Conservation (phyloP, 2,888 invertebrate genomes). For the Hydroisotoma schaefferi region DNA sequence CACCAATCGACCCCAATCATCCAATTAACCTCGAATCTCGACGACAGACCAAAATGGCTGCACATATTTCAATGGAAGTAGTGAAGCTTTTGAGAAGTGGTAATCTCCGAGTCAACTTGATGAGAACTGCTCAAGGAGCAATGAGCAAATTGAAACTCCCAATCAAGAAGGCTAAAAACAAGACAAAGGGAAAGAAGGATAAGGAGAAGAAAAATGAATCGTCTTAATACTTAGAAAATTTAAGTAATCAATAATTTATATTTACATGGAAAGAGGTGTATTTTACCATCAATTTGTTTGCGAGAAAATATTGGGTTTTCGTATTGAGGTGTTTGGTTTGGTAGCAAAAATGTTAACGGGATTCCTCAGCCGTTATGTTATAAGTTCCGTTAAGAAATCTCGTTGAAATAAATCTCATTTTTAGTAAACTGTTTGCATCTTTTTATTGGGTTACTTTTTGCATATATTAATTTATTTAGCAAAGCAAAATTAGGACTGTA, state of each 20-base stretch:
- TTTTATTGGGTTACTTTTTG: too few relatives aligned
- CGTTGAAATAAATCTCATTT: too few relatives aligned
- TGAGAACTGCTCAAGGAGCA: slow-evolving; percentile 46
- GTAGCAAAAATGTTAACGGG: too few relatives aligned
- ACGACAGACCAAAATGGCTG: slow-evolving; percentile 48
- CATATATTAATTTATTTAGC: too few relatives aligned
- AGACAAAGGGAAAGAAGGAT: slow-evolving; percentile 31
- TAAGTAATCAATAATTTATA: not conserved
- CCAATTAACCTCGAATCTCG: slow-evolving; percentile 41
- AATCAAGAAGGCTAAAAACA: slow-evolving; percentile 43
- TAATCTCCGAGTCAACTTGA: slow-evolving; percentile 46
- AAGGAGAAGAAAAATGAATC: slow-evolving; percentile 15
- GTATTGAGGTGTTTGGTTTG: too few relatives aligned
- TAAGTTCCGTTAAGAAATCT: too few relatives aligned
- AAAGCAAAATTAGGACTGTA: too few relatives aligned
- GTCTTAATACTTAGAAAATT: not conserved
- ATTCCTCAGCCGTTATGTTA: too few relatives aligned
- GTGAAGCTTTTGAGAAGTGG: slow-evolving; percentile 47
- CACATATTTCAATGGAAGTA: slow-evolving; percentile 48
- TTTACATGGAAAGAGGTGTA: not conserved
- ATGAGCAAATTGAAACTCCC: slow-evolving; percentile 48
- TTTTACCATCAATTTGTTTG: not conserved
- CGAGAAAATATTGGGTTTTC: not conserved
- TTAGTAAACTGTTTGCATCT: too few relatives aligned
- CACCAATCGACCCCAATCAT: slow-evolving; percentile 38